phyloP scores from a whole-genome alignment of 1,140 invertebrate species.

The Polyergus mexicanus region DNA sequence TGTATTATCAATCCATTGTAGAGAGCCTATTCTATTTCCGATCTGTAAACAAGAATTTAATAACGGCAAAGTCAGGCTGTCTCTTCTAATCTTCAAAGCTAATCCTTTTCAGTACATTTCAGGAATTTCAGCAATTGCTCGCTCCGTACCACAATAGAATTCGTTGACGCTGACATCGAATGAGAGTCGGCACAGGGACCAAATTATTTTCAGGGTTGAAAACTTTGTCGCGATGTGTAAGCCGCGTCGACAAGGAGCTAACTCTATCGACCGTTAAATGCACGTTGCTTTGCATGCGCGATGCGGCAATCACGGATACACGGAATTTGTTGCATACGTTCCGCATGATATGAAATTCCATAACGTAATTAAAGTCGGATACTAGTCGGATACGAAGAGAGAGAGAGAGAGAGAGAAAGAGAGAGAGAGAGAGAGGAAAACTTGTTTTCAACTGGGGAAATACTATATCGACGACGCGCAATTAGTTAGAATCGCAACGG shows the following conservation, averaged over 20 bases:
- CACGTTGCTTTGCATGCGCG: constrained; percentile 16
- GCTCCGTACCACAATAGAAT: not conserved
- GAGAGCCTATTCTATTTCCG: constrained; percentile 16
- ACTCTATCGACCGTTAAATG: constrained; percentile 29
- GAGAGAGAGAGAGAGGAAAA: not conserved
- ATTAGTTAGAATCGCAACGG: constrained; percentile 51
- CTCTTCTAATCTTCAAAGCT: constrained; percentile 26
- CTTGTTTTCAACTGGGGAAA: constrained; percentile 48
- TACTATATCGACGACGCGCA: constrained; percentile 43
- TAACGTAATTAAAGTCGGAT: constrained; percentile 54
- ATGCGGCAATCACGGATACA: constrained; percentile 34
- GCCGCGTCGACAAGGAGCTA: constrained; percentile 20
- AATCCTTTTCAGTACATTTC: constrained; percentile 57
- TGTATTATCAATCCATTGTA: not conserved
- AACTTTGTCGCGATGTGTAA: not conserved
- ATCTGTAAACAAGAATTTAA: constrained; percentile 61
- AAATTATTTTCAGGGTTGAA: constrained; percentile 38
- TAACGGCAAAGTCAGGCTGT: constrained; percentile 37
- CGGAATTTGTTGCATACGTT: constrained; percentile 34
- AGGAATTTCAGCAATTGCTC: constrained; percentile 55
- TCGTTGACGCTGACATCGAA: constrained; percentile 21
- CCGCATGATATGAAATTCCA: constrained; percentile 54
- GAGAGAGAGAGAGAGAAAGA: not conserved
- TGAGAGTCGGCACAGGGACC: not conserved
- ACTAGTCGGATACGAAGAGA: constrained; percentile 5